Evolutionary conservation across 2,797 vertebrate species (phyloP), one percentile per base, ranked within the genome.

Genomic region (Tragopan temminckii): DNA sequence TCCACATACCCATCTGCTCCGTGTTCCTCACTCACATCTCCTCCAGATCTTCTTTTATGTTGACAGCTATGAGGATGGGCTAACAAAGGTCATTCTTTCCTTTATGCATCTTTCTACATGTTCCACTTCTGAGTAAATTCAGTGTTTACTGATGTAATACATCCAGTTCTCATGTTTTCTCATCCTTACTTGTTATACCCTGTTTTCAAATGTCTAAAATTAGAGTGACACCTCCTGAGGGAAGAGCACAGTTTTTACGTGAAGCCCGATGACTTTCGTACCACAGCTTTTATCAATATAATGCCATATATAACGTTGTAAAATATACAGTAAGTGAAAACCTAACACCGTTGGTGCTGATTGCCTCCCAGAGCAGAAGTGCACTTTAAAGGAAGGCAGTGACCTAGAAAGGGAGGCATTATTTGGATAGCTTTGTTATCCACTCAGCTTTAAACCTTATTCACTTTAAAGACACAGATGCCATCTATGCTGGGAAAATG

Each of bases 81-180:
- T 88, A 74, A 91, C 84, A 95, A 70, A 94, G 86, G 77, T 82
- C 79, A 75, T 46, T 83, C 52, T 45, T 83, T 69, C 68, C 48
- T 82, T 74, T 40, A 61, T 55, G 35, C 35, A 70, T 66, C 64
- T 85, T 63, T 46, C 79, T 24, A 25, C 0, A 0, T 0, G 19
- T 29, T 92, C 59, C 35, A 66, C 53, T 94, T 95, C 25, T 50
- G 68, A 90, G 84, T 43, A 87, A 95, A 95, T 92, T 89, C 81
- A 58, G 42, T 83, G 72, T 92, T 95, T 93, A 90, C 86, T 93
- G 71, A 95, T 92, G 72, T 72, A 95, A 92, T 78, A 89, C 35
- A 83, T 58, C 62, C 67, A 87, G 55, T 75, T 94, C 84, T 75
- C 88, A 88, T 76, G 84, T 83, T 89, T 13, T 4, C 42, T 64